Percentiles rank a stretch among this genome's conserved stretches.
Evolutionary conservation across 2,113 vertebrate species (phyloP).

Genomic region (Stigmatopora argus): DNA sequence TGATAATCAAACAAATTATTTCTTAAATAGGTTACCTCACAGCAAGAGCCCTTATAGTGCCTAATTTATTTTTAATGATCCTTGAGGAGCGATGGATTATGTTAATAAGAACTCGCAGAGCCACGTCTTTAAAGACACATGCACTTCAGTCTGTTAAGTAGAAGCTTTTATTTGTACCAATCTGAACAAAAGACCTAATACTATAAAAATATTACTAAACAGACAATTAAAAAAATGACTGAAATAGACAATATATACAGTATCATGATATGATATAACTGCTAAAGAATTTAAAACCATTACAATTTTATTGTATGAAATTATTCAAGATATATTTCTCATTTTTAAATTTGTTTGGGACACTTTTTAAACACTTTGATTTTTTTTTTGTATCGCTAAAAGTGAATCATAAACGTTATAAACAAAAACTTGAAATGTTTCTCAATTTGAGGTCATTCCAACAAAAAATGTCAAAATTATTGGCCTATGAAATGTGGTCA

Average conservation of each 20-base stretch:
- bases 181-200: background rate
- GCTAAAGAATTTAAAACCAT: background rate
- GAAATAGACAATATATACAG: no score
- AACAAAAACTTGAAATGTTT: background rate
- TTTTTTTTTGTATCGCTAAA: no score
- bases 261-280: no score
- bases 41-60: constrained; percentile 10
- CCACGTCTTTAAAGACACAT: background rate
- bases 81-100: background rate
- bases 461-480: no score
- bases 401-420: no score
- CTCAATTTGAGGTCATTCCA: background rate
- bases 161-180: constrained; percentile 9
- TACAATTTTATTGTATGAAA: background rate
- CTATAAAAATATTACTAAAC: no score
- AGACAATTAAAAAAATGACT: no score
- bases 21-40: constrained; percentile 17
- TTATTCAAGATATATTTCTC: background rate
- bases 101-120: background rate
- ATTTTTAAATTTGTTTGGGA: background rate
- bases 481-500: no score
- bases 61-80: constrained; percentile 48
- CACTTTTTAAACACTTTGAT: no score
- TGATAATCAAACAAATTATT: background rate
- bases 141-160: constrained; percentile 17